These are phyloP conservation scores for Micromesistius poutassou DNA, from an alignment of 2,797 vertebrate species.

Conservation along the genomic window DNA sequence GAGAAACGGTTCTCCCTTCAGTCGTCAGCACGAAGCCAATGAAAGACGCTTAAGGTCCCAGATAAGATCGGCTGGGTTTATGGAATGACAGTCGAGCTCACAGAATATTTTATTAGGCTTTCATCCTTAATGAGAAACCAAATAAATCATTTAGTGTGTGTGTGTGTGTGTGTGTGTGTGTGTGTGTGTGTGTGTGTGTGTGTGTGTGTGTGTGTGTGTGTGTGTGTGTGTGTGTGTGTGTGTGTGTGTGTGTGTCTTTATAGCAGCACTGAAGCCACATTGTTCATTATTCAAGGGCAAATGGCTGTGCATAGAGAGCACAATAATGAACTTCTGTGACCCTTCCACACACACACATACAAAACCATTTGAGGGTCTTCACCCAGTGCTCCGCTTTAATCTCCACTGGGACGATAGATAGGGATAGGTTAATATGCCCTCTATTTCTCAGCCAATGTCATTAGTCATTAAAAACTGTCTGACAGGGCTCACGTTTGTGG, in stretches of 20 bases:
- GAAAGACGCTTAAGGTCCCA: constrained; percentile 41
- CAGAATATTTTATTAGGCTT: constrained; percentile 24
- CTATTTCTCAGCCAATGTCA: background rate
- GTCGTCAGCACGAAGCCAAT: constrained; percentile 43
- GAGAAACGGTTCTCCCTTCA: constrained; percentile 57
- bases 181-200: no score
- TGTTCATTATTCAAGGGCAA: constrained; percentile 8
- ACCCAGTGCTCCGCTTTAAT: background rate
- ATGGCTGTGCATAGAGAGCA: constrained; percentile 7
- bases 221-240: no score
- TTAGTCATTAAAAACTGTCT: background rate
- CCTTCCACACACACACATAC: no score
- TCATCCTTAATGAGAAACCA: constrained; percentile 21
- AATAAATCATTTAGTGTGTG: constrained; percentile 6
- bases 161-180: constrained; percentile 4
- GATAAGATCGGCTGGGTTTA: constrained; percentile 58
- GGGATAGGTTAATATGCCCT: background rate
- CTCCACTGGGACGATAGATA: background rate
- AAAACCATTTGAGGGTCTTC: background rate
- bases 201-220: no score
- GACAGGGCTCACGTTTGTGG: background rate
- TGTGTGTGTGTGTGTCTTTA: background rate
- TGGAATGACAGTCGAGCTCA: constrained; percentile 32
- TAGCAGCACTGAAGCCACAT: background rate
- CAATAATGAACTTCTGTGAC: background rate